Evolutionary conservation across 2,797 vertebrate species (phyloP), one percentile per base, ranked within the genome.

Genomic region (Lateolabrax maculatus): DNA sequence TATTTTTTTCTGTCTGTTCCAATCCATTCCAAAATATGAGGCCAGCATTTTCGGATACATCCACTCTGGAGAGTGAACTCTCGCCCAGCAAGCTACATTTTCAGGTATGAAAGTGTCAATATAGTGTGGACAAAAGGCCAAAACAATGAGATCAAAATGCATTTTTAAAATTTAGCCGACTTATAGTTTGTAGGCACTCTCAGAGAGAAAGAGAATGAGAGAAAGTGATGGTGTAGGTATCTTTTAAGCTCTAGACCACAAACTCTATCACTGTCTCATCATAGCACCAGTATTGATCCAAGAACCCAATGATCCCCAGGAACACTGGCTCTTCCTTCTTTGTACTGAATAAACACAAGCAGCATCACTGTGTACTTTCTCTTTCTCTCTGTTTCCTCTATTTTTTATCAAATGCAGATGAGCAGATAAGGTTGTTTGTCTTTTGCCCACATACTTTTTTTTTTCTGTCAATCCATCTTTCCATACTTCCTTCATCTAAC

Each of bases 231-330:
- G 75, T 71, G 76, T 62, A 81, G 76, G 84, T 87, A 83, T 90
- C 87, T 87, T 80, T 80, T 85, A 84, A 84, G 90, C 88, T 83
- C 62, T 72, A 48, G 84, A 92, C 89, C 90, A 84, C 89, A 91
- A 89, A 88, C 88, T 93, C 87, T 91, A 90, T 92, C 92, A 92
- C 81, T 91, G 92, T 92, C 91, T 90, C 90, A 93, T 93, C 90
- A 89, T 91, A 89, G 87, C 85, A 74, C 66, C 84, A 36, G 80
- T 90, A 93, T 93, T 85, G 92, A 93, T 94, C 89, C 70, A 34
- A 80, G 83, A 91, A 84, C 81, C 88, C 91, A 87, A 62, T 86
- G 89, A 90, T 89, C 85, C 84, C 84, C 41, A 3, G 83, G 82
- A 89, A 89, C 83, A 74, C 84, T 69, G 76, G 79, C 84, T 87